These are phyloP conservation scores for Chrysogorgia sp. DNA, from an alignment of 92 coral and sea anemone species.

Conservation along the genomic window DNA sequence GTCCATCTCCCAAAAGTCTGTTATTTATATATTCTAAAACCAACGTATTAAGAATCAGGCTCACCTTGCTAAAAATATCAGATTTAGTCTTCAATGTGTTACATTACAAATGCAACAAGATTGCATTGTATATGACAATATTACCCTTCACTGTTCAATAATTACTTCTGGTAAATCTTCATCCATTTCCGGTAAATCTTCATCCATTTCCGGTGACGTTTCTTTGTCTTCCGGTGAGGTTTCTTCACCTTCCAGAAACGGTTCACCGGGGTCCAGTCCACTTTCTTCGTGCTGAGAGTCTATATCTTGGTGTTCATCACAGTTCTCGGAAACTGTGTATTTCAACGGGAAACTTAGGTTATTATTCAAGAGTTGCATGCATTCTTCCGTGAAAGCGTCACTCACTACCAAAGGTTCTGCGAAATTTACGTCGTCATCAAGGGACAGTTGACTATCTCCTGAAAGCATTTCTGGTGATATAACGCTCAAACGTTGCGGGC, in stretches of 20 bases:
- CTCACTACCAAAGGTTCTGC: conserved; percentile 13
- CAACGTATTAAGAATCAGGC: too few species aligned
- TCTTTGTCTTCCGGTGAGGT: not conserved
- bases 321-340: not conserved
- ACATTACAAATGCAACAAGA: too few species aligned
- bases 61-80: too few species aligned
- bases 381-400: conserved; percentile 22
- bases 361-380: conserved; percentile 27
- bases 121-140: too few species aligned
- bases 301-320: not conserved
- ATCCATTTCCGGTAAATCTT: not conserved
- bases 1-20: too few species aligned
- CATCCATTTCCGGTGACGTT: not conserved
- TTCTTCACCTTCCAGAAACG: not conserved
- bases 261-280: too few species aligned
- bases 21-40: too few species aligned
- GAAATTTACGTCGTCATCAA: not conserved
- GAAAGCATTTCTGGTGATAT: conserved; percentile 21
- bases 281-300: not conserved
- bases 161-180: not conserved
- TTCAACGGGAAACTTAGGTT: not conserved
- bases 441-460: not conserved
- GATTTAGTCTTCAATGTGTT: too few species aligned
- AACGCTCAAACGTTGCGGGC: conserved; percentile 33
- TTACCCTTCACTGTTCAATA: too few species aligned